Conservation (phyloP, 1,140 invertebrate species). For the Latrodectus geometricus region DNA sequence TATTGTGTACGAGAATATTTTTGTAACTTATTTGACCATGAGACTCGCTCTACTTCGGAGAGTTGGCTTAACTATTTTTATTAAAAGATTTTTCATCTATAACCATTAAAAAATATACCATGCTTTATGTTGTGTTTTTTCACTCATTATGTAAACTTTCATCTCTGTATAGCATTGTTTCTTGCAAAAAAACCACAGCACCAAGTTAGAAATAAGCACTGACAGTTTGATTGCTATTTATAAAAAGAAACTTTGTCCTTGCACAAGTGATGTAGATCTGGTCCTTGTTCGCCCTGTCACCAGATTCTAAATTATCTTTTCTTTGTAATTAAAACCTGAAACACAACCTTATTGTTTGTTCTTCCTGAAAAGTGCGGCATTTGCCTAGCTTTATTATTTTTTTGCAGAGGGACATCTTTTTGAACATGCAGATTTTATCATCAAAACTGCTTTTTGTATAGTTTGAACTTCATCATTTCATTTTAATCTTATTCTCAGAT, state of each 20-base stretch:
- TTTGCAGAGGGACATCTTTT: conserved; percentile 25
- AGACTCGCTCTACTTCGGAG: conserved; percentile 6
- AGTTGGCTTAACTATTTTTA: conserved; percentile 17
- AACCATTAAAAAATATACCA: not conserved
- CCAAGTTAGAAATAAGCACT: conserved; percentile 44
- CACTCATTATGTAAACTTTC: conserved; percentile 23
- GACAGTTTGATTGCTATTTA: conserved; percentile 31
- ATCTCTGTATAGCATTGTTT: conserved; percentile 53
- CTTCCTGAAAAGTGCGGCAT: conserved; percentile 1
- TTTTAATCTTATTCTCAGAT: conserved; percentile 56
- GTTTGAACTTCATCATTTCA: conserved; percentile 55
- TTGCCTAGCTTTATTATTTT: not conserved
- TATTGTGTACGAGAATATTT: conserved; percentile 27
- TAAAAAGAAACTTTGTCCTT: not conserved
- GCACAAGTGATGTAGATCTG: conserved; percentile 45
- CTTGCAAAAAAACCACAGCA: conserved; percentile 35
- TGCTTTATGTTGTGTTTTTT: conserved; percentile 13
- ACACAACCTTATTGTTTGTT: not conserved
- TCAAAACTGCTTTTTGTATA: conserved; percentile 55
- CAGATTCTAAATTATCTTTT: conserved; percentile 26
- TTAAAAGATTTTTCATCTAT: conserved; percentile 14
- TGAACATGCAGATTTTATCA: conserved; percentile 45
- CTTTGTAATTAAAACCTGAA: not conserved
- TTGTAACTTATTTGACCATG: conserved; percentile 37
- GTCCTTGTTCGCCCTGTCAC: not conserved